Conservation (phyloP, 2,113 vertebrate genomes). For the Antigone vipio region DNA sequence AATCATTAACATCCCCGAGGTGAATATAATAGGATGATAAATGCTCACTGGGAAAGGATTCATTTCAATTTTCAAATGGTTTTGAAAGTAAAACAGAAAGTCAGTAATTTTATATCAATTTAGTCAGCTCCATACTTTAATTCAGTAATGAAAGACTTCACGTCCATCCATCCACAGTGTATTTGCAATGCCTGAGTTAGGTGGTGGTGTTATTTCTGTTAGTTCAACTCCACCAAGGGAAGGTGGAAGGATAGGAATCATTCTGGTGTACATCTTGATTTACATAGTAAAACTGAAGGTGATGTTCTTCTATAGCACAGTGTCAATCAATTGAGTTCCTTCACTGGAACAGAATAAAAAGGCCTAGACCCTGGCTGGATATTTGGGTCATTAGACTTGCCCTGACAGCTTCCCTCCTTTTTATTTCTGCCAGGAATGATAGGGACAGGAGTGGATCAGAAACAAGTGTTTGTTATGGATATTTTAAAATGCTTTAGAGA, state of each 20-base stretch:
- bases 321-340: neutral
- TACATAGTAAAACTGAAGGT: neutral
- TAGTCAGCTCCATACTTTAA: constrained; percentile 37
- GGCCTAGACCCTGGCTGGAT: neutral
- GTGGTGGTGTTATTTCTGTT: neutral
- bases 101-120: constrained; percentile 66
- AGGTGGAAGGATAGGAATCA: neutral
- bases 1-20: constrained; percentile 69
- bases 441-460: neutral
- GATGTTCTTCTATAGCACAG: neutral
- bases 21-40: constrained; percentile 70
- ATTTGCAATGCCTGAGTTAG: neutral
- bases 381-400: neutral
- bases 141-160: constrained; percentile 54
- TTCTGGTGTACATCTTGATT: neutral
- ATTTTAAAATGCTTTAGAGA: neutral
- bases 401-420: neutral
- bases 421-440: neutral
- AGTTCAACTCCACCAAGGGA: neutral
- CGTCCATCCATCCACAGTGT: neutral
- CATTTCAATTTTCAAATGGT: constrained; percentile 67
- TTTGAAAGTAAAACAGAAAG: constrained; percentile 72
- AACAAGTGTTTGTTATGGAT: neutral
- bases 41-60: constrained; percentile 51
- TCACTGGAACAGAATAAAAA: neutral